Evolutionary conservation across 2,888 invertebrate species (phyloP).

Genomic region (Hirtodrosophila histrioides): DNA sequence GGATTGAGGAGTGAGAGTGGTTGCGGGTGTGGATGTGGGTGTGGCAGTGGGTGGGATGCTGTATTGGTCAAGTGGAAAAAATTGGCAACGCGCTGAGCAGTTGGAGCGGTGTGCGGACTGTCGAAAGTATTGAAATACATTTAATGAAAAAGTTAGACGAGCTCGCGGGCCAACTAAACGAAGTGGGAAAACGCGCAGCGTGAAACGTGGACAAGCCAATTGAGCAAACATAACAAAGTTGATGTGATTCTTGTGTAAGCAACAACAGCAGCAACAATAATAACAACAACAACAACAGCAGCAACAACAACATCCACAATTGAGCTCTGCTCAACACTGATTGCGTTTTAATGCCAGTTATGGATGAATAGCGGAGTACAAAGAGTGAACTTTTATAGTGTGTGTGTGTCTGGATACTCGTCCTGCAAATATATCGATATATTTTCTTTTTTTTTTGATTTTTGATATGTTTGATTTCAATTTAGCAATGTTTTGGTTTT

Average conservation of each 20-base stretch:
- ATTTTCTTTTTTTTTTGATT: too few species aligned
- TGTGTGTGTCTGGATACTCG: background rate
- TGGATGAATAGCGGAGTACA: conserved; percentile 58
- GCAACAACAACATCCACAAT: conserved; percentile 33
- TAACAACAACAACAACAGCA: conserved; percentile 21
- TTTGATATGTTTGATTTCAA: too few species aligned
- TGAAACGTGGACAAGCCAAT: conserved; percentile 44
- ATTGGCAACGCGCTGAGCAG: conserved; percentile 56
- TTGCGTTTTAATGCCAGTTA: conserved; percentile 76
- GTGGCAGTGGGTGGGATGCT: conserved; percentile 6
- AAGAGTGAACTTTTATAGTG: conserved; percentile 9
- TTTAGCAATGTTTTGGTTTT: too few species aligned
- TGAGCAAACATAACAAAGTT: conserved; percentile 61
- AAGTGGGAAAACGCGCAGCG: conserved; percentile 21
- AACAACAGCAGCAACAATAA: conserved; percentile 32
- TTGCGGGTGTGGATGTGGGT: background rate
- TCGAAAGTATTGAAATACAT: conserved; percentile 75
- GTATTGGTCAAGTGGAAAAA: conserved; percentile 79
- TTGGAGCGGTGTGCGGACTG: conserved; percentile 1
- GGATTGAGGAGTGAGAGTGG: background rate
- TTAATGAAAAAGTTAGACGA: conserved; percentile 73
- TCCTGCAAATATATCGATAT: too few species aligned
- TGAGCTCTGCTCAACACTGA: conserved; percentile 68
- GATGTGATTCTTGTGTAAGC: conserved; percentile 72
- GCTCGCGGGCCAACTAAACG: conserved; percentile 33